Base-by-base conservation (phyloP, 2,888 invertebrate species). In the Melanchra persicariae region DNA sequence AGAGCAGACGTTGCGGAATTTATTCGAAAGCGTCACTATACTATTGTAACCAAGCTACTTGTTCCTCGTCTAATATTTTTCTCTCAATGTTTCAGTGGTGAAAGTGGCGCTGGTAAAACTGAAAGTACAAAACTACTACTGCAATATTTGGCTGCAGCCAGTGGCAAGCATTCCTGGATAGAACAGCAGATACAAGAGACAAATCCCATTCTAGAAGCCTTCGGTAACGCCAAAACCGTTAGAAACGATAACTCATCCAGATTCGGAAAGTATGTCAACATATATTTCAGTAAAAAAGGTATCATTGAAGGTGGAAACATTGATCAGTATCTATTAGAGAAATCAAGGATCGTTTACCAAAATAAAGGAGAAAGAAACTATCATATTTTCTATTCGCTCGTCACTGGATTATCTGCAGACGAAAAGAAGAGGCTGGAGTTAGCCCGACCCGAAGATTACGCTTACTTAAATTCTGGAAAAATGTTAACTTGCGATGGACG, bases 181-280 rank as follows among this genome's bases (percentile, higher is more conserved):
- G 99, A 99, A 92, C 99, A 99, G 89, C 99, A 99, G 93, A 99
- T 99, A 74, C 97, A 99, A 81, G 99, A 99, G 94, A 98, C 99
- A 0, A 99, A 99, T 96, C 99, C 99, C 0, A 98, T 99, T 84
- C 96, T 99, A 89, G 99, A 99, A 97, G 99, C 99, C 1, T 99
- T 99, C 90, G 99, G 99, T 68, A 99, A 99, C 94, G 99, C 99
- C 0, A 99, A 99, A 96, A 99, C 99, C 0, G 98, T 99, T 17
- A 97, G 98, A 66, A 99, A 99, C 90, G 99, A 99, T 91, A 99
- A 99, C 93, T 99, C 99, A 0, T 99, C 99, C 24, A 96, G 99
- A 79, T 99, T 99, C 89, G 99, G 99, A 66, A 99, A 99, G 94
- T 99, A 99, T 91, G 98, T 99, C 61, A 98, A 99, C 89, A 98